phyloP scores from a whole-genome alignment of 2,113 vertebrate species.

The Garra rufa region DNA sequence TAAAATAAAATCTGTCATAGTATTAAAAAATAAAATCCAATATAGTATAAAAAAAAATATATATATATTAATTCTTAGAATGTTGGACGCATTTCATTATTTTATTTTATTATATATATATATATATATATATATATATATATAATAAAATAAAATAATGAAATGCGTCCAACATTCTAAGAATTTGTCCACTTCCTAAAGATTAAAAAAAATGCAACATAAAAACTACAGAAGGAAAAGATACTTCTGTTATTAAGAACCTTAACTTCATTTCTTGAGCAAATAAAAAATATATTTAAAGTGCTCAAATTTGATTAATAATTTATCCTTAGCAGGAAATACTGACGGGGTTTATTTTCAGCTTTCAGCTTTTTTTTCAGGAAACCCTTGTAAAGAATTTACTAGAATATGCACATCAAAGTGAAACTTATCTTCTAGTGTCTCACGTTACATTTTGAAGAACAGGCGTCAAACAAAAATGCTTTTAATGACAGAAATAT shows the following conservation, averaged over 20 bases:
- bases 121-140: too few species aligned
- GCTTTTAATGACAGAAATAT: background rate
- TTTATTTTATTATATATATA: too few species aligned
- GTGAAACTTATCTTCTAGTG: too few species aligned
- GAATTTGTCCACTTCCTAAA: background rate
- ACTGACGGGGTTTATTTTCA: background rate
- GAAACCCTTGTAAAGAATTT: background rate
- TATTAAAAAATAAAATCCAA: too few species aligned
- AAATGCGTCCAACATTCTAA: too few species aligned
- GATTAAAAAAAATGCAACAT: background rate
- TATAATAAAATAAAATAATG: too few species aligned
- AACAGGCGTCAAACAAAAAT: background rate
- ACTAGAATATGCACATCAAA: too few species aligned
- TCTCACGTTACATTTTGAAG: background rate
- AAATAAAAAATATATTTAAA: background rate
- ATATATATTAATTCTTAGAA: too few species aligned
- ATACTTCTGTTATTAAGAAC: background rate
- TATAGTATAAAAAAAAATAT: too few species aligned
- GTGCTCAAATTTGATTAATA: background rate
- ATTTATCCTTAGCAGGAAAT: background rate
- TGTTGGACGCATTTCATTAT: too few species aligned
- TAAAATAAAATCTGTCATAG: too few species aligned
- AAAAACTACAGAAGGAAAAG: background rate
- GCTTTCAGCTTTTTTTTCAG: background rate
- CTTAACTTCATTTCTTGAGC: background rate